These are phyloP conservation scores for Burhinus oedicnemus DNA, from an alignment of 2,113 vertebrate genomes.

Conservation along the genomic window DNA sequence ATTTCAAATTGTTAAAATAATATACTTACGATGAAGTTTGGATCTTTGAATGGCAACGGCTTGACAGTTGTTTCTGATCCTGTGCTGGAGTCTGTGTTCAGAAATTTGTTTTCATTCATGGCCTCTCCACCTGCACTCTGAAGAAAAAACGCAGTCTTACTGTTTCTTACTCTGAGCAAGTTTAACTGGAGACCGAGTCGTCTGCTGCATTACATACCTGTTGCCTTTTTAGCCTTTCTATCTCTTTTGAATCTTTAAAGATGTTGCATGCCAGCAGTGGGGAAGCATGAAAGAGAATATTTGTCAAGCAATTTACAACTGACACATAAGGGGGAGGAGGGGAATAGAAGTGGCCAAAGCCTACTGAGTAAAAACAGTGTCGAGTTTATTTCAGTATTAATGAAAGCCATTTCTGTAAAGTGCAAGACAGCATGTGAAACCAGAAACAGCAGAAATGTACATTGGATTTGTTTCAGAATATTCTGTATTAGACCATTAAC, in stretches of 20 bases:
- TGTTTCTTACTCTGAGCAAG: not conserved
- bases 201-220: not conserved
- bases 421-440: not conserved
- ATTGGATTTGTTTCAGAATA: not conserved
- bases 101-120: slow-evolving; percentile 80
- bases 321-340: not conserved
- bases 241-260: not conserved
- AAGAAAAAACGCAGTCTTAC: not conserved
- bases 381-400: not conserved
- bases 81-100: slow-evolving; percentile 73
- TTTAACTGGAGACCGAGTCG: not conserved
- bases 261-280: not conserved
- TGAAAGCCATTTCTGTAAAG: not conserved
- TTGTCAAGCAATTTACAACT: not conserved
- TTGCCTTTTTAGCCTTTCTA: not conserved
- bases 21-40: slow-evolving; percentile 86
- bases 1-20: not conserved
- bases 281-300: not conserved
- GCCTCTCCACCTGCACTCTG: slow-evolving; percentile 75
- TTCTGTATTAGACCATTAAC: not conserved
- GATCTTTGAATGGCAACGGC: slow-evolving; percentile 89
- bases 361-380: not conserved
- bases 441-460: not conserved
- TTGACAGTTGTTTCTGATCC: slow-evolving; percentile 80
- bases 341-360: not conserved